Evolutionary conservation across 2,113 vertebrate genomes (phyloP).

Genomic region (Siniperca chuatsi): DNA sequence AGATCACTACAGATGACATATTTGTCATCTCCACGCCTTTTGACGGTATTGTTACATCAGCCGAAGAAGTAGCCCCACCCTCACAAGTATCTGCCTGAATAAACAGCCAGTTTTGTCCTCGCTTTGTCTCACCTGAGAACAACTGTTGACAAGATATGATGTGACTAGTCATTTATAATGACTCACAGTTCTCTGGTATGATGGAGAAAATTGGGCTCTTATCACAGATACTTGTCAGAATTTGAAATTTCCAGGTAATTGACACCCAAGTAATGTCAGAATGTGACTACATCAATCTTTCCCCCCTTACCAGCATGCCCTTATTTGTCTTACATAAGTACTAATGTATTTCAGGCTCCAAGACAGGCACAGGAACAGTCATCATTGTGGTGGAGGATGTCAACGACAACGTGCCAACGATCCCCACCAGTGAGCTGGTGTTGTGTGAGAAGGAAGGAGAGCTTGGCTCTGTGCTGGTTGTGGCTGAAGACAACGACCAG

Average conservation of each 20-base stretch:
- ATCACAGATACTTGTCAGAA: background rate
- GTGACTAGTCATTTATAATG: constrained; percentile 3
- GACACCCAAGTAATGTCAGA: background rate
- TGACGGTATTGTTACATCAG: background rate
- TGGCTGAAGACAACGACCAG: constrained; percentile 83
- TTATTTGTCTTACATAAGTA: background rate
- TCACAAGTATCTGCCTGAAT: constrained; percentile 25
- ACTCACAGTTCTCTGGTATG: constrained; percentile 10
- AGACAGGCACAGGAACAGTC: constrained; percentile 89
- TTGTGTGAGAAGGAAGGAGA: constrained; percentile 83
- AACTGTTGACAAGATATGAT: constrained; percentile 1
- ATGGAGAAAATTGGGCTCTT: background rate
- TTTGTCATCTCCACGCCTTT: background rate
- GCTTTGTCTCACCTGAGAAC: constrained; percentile 18
- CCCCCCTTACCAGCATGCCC: background rate
- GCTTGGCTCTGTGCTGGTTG: constrained; percentile 72
- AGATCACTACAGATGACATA: background rate
- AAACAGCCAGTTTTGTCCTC: background rate
- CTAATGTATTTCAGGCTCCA: constrained; percentile 77
- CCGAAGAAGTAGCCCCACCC: constrained; percentile 41
- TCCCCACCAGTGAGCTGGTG: constrained; percentile 49
- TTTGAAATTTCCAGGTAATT: background rate
- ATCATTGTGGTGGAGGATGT: constrained; percentile 84
- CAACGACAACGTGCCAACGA: constrained; percentile 86
- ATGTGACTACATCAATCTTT: background rate